Evolutionary conservation across 2,113 vertebrate species (phyloP).

Genomic region (Periophthalmodon schlosseri): DNA sequence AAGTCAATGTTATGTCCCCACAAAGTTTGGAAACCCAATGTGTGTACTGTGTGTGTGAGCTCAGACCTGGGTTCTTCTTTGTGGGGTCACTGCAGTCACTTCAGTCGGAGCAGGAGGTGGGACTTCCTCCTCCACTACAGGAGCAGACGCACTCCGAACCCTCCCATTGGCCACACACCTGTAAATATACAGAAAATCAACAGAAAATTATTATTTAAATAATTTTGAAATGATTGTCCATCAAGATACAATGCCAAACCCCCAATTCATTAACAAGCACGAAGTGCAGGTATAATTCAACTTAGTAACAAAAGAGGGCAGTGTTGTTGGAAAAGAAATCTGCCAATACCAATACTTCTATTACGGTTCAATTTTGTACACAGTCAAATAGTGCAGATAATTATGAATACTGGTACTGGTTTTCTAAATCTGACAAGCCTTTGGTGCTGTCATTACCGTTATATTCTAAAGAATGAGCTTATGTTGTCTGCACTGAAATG

Average conservation of each 20-base stretch:
- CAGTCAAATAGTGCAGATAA: neutral
- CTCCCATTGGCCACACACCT: constrained; percentile 65
- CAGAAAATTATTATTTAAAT: neutral
- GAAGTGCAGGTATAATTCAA: neutral
- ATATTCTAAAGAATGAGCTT: too few species aligned
- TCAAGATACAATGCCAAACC: too few species aligned
- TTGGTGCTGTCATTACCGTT: too few species aligned
- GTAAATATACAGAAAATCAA: neutral
- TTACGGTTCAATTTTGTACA: neutral
- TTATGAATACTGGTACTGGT: too few species aligned
- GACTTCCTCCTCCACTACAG: constrained; percentile 58
- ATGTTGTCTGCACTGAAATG: too few species aligned
- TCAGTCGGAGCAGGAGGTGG: constrained; percentile 48
- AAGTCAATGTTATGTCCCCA: too few species aligned
- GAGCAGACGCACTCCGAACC: constrained; percentile 49
- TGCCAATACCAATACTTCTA: neutral
- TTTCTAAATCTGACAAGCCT: too few species aligned
- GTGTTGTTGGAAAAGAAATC: neutral
- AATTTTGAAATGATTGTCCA: too few species aligned
- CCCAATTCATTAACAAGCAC: too few species aligned
- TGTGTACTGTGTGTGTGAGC: neutral
- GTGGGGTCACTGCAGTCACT: constrained; percentile 33
- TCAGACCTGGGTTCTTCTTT: constrained; percentile 40
- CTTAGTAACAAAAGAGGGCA: neutral
- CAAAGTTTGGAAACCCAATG: neutral